Evolutionary conservation across 2,113 vertebrate species (phyloP), one percentile per base, ranked within the genome.

Genomic region (Strix aluco): DNA sequence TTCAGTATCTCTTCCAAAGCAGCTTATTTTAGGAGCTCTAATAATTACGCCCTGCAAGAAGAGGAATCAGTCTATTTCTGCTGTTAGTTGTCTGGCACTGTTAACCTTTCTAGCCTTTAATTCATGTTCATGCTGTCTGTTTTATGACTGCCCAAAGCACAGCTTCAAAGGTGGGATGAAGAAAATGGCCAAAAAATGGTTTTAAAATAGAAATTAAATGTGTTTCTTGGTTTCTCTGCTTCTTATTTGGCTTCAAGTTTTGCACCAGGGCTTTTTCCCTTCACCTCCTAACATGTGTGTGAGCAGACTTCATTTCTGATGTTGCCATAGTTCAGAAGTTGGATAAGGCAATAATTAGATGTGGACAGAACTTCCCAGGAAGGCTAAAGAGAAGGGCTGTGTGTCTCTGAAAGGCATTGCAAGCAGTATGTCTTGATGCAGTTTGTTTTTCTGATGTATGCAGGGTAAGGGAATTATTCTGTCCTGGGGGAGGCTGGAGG

Each of bases 11-110:
- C 89, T 95, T 80, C 51, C 58, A 87, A 73, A 94, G 81, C 58
- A 77, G 81, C 55, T 93, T 92, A 65, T 84, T 93, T 95, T 84
- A 91, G 86, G 84, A 91, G 55, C 40, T 94, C n/a, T 88, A 80
- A 77, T 95, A 90, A 94, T 89, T 89, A 65, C 1, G 0, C 38
- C 42, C n/a, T 83, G 62, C 46, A 92, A 80, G 92, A 86, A 95
- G 87, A 91, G 77, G 86, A 94, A 61, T 88, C 62, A 36, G 2
- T 92, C 81, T 94, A 52, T 94, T 95, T 79, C 88, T 96, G 72
- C 73, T 91, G 74, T 54, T 58, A 52, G 61, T 69, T 96, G 69
- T n/a, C 58, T 92, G 63, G 62, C 11, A 22, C 65, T 88, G 42
- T 84, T 95, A 93, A 86, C 80, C 51, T 94, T 85, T 90, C 42